phyloP scores from a whole-genome alignment of 2,113 vertebrate genomes.

The Synodontis membranacea region DNA sequence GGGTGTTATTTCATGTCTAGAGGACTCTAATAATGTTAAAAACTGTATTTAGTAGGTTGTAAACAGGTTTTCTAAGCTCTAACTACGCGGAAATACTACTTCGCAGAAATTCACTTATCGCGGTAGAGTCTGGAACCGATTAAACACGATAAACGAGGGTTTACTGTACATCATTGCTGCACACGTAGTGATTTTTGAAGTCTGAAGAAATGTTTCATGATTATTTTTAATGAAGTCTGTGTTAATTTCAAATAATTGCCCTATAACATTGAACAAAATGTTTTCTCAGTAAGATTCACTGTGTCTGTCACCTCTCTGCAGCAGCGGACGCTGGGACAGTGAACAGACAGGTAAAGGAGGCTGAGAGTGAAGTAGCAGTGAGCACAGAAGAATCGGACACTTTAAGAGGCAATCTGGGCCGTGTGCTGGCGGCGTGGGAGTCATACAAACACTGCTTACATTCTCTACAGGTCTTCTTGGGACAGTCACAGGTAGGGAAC shows the following conservation, averaged over 20 bases:
- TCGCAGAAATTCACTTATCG: too few relatives aligned
- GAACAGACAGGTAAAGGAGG: constrained; percentile 60
- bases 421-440: constrained; percentile 72
- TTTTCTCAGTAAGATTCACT: background rate
- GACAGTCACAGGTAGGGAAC: constrained; percentile 17
- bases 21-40: too few relatives aligned
- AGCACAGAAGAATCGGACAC: constrained; percentile 63
- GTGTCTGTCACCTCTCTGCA: constrained; percentile 54
- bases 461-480: constrained; percentile 71
- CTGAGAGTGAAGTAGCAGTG: constrained; percentile 62
- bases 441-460: constrained; percentile 68
- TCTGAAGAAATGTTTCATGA: background rate
- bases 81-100: too few relatives aligned
- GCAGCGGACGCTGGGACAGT: constrained; percentile 68
- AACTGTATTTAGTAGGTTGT: too few relatives aligned
- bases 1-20: too few relatives aligned
- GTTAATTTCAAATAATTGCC: background rate
- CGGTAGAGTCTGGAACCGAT: too few relatives aligned
- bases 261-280: background rate
- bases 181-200: background rate
- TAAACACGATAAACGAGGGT: too few relatives aligned
- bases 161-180: background rate
- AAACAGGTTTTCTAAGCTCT: too few relatives aligned
- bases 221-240: background rate
- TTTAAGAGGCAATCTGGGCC: constrained; percentile 66